Base-by-base conservation (phyloP, 2,797 vertebrate genomes). In the Mus spretus region DNA sequence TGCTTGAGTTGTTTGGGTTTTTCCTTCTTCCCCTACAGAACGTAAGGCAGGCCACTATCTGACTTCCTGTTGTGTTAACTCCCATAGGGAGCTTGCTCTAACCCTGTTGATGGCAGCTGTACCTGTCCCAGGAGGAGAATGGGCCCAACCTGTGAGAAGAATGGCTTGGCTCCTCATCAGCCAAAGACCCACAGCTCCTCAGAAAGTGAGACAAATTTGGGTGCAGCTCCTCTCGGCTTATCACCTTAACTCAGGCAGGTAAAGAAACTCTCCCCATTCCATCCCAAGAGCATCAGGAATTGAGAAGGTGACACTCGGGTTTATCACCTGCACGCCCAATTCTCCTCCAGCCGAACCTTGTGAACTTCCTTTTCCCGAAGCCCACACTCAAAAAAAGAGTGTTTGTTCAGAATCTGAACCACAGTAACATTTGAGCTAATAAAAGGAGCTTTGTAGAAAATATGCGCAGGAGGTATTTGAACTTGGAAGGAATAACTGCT, bases 81-180 rank as follows among this genome's bases (percentile, higher is more conserved):
- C 67, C 96, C 97, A 86, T 98, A 98, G 4, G 97, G 98, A 57
- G 98, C 98, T 4, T 98, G 92, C 93, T 99, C 99, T n/a, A 94
- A 99, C 90, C 97, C 96, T 0, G 97, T 86, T 40, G 99, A 95
- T 0, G 99, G 99, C 34, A 98, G 92, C 96, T 99, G 99, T 4
- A n/a, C 96, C 84, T 99, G 99, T 95, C 97, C 98, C 0, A 96
- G 93, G 59, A 96, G 97, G 9, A 99, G 98, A 99, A 98, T 99
- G 50, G 99, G 99, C 1, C 97, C 98, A 50, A 98, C 98, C 94
- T 99, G 99, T 97, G 98, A 98, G 95, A 98, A 99, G 99, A 99
- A 99, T 99, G 97, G 98, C 17, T 20, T 24, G 6, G 40, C 63
- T 59, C 34, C 59, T 84, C 26, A 63, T 0, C 40, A 93, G 53